Conservation (phyloP, 2,113 vertebrate species). For the Sterna hirundo region DNA sequence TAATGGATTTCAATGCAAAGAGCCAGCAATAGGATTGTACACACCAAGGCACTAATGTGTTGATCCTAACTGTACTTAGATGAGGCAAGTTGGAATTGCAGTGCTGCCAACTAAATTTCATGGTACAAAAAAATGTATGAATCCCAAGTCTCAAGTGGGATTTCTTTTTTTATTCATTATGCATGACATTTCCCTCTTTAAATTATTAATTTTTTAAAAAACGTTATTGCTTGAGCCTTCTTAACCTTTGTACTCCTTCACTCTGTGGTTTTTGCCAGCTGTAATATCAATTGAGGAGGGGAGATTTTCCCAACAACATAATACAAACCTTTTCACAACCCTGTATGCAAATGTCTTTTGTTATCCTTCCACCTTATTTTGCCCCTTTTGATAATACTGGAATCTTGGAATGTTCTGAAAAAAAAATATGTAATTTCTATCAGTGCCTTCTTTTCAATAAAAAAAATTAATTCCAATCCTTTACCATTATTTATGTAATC, state of each 20-base stretch:
- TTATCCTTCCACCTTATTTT: not conserved
- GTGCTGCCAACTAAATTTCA: slow-evolving; percentile 54
- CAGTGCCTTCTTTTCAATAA: not conserved
- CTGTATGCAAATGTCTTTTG: not conserved
- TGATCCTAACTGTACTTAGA: slow-evolving; percentile 64
- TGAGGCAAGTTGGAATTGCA: slow-evolving; percentile 51
- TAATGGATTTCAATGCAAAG: slow-evolving; percentile 67
- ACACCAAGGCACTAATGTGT: slow-evolving; percentile 68
- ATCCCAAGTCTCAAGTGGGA: slow-evolving; percentile 57
- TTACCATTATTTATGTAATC: not conserved
- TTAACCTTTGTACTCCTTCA: slow-evolving; percentile 55
- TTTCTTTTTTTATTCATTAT: slow-evolving; percentile 75
- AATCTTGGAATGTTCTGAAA: not conserved
- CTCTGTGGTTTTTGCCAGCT: slow-evolving; percentile 40
- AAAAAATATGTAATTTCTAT: not conserved
- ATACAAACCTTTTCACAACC: slow-evolving; percentile 17
- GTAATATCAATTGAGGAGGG: not conserved
- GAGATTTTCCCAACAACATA: slow-evolving; percentile 12
- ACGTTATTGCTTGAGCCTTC: slow-evolving; percentile 59
- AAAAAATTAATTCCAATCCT: not conserved
- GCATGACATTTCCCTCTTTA: slow-evolving; percentile 71
- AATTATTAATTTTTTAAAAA: slow-evolving; percentile 73
- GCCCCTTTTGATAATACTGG: not conserved
- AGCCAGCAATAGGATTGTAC: slow-evolving; percentile 43
- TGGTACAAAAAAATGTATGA: slow-evolving; percentile 63